phyloP scores from a whole-genome alignment of 2,113 vertebrate species.

The Pleuronectes platessa region DNA sequence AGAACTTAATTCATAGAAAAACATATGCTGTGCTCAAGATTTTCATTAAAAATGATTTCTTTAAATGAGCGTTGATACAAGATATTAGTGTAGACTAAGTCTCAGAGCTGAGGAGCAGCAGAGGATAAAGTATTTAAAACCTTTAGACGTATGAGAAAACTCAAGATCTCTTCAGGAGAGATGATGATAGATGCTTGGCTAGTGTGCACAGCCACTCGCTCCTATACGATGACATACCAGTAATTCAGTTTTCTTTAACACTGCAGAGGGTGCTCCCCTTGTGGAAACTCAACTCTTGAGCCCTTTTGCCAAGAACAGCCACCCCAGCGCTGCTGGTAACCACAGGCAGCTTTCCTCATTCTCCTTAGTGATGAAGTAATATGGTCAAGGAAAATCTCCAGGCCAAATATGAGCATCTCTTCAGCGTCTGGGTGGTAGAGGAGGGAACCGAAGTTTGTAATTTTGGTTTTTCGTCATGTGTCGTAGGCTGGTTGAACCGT shows the following conservation, averaged over 20 bases:
- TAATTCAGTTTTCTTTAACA: conserved; percentile 48
- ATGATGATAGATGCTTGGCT: conserved; percentile 20
- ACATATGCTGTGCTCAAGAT: not conserved
- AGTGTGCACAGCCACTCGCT: conserved; percentile 23
- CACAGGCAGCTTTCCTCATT: conserved; percentile 69
- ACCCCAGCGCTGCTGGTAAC: conserved; percentile 51
- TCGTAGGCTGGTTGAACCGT: conserved; percentile 7
- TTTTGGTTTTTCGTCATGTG: conserved; percentile 33
- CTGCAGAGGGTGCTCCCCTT: conserved; percentile 53
- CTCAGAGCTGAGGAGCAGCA: not conserved
- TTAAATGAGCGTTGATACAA: not conserved
- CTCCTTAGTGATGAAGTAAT: conserved; percentile 62
- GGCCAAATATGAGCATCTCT: conserved; percentile 56
- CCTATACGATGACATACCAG: conserved; percentile 41
- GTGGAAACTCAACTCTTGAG: conserved; percentile 61
- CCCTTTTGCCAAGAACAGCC: conserved; percentile 60
- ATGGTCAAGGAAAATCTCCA: conserved; percentile 60
- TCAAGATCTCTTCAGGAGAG: not conserved
- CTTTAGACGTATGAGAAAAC: not conserved
- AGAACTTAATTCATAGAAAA: not conserved
- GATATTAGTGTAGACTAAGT: not conserved
- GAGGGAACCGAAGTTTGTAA: conserved; percentile 35
- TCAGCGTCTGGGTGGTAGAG: conserved; percentile 39
- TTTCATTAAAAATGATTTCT: not conserved
- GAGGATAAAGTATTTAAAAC: not conserved